Conservation (phyloP, 2,888 invertebrate genomes). For the Corbicula japonica region DNA sequence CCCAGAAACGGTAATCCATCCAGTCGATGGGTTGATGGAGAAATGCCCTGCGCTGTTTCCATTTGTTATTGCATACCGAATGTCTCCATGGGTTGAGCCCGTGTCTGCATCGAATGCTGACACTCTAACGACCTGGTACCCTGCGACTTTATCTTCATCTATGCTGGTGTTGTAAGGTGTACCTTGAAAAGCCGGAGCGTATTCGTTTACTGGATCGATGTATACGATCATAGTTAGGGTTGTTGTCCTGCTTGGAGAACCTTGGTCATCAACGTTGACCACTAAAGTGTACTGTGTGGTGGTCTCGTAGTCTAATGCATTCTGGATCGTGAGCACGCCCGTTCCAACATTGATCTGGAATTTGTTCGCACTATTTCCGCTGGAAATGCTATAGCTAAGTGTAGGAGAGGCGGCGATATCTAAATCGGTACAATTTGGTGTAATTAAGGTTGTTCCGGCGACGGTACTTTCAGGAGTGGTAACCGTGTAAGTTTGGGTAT, state of each 20-base stretch:
- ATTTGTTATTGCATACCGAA: conserved; percentile 68
- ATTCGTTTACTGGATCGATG: conserved; percentile 74
- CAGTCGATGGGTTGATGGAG: conserved; percentile 70
- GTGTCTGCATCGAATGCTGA: conserved; percentile 67
- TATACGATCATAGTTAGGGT: conserved; percentile 54
- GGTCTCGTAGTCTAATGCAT: conserved; percentile 75
- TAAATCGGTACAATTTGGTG: conserved; percentile 52
- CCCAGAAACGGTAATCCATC: conserved; percentile 68
- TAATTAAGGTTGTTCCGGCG: conserved; percentile 51
- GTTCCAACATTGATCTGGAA: conserved; percentile 62
- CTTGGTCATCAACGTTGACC: conserved; percentile 72
- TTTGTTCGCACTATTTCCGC: conserved; percentile 59
- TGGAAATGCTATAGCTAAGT: conserved; percentile 45
- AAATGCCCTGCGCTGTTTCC: conserved; percentile 73
- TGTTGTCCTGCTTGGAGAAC: conserved; percentile 45
- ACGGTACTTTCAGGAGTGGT: conserved; percentile 51
- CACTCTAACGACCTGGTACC: conserved; percentile 50
- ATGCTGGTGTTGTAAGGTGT: conserved; percentile 63
- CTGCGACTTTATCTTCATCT: conserved; percentile 61
- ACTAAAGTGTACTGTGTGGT: conserved; percentile 60
- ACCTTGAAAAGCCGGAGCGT: conserved; percentile 65
- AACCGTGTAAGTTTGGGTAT: conserved; percentile 50
- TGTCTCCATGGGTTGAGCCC: conserved; percentile 70
- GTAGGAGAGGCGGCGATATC: conserved; percentile 57
- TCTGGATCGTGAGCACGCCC: conserved; percentile 65